Evolutionary conservation across 2,113 vertebrate genomes (phyloP).

Genomic region (Chaenocephalus aceratus): DNA sequence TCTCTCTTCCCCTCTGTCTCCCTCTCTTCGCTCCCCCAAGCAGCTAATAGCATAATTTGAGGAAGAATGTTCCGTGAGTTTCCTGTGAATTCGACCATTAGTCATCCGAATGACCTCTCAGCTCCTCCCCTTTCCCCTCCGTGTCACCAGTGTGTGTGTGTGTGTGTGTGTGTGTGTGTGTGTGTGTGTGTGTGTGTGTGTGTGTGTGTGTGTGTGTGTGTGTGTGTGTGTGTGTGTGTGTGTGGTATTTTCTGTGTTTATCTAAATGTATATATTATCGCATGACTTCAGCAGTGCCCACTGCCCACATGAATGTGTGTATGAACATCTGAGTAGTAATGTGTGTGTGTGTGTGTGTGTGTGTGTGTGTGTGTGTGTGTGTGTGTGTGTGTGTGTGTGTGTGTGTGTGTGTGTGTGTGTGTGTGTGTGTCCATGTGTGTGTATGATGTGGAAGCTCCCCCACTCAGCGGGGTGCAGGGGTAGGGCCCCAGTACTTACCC

Average conservation of each 20-base stretch:
- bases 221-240: background rate
- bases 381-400: no score
- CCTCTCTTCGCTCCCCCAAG: constrained; percentile 61
- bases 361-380: background rate
- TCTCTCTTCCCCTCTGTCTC: constrained; percentile 19
- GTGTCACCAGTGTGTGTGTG: constrained; percentile 52
- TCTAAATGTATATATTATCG: background rate
- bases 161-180: constrained; percentile 2
- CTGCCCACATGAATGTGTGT: background rate
- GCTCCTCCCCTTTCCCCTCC: constrained; percentile 78
- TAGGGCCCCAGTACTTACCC: constrained; percentile 89
- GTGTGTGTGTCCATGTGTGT: background rate
- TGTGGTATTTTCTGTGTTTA: constrained; percentile 1
- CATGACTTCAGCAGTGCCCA: background rate
- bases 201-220: no score
- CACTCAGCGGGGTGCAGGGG: constrained; percentile 68
- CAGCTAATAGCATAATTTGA: constrained; percentile 99
- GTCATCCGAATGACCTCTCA: constrained; percentile 91
- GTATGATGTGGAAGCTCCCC: constrained; percentile 34
- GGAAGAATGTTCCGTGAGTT: constrained; percentile 97
- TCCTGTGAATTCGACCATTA: constrained; percentile 97
- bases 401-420: constrained; percentile 16
- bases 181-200: background rate
- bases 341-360: constrained; percentile 25
- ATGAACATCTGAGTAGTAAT: background rate